Evolutionary conservation across 2,797 vertebrate species (phyloP), one percentile per base, ranked within the genome.

Genomic region (Chaetodon trifasciatus): DNA sequence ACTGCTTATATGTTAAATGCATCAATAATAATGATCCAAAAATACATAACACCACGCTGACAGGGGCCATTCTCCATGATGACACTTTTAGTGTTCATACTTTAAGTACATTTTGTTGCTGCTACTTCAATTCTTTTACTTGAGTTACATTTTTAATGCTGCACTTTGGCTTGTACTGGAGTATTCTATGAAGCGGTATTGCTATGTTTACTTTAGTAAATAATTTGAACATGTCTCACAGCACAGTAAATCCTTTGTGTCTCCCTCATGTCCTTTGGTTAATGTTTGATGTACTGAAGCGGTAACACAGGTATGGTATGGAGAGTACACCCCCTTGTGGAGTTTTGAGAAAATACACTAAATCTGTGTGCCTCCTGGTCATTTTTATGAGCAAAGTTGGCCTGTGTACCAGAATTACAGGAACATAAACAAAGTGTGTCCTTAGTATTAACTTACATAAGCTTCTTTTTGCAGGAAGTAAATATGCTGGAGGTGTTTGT

Each of bases 241-340:
- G 16, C 23, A 28, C 66, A 40, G 16, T 21, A 12, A 19, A 13
- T 19, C 17, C 6, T 46, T 32, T 3, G 3, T 0, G 9, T 62
- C 39, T 40, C 11, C 1, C 3, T 47, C n/a, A 12, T 61, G 42
- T 1, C 5, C 3, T 74, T 6, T 8, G 1, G 16, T 46, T 61
- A 8, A 17, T 40, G 23, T 64, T 42, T 60, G 40, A 17, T 19
- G 5, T 2, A 21, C 2, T 46, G 10, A 42, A 42, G 39, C 5
- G 40, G 16, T 9, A 12, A 24, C 11, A 37, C 7, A 6, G n/a
- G 44, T 13, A 55, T 17, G 39, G 60, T 10, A 46, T 57, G 39
- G 32, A 50, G 4, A 76, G 55, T 37, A 16, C 28, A 16, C 79
- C 85, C 49, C 13, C 69, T 64, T 71, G 70, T 81, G 86, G 50